These are phyloP conservation scores for Oncorhynchus clarkii DNA, from an alignment of 2,113 vertebrate species.

Conservation along the genomic window DNA sequence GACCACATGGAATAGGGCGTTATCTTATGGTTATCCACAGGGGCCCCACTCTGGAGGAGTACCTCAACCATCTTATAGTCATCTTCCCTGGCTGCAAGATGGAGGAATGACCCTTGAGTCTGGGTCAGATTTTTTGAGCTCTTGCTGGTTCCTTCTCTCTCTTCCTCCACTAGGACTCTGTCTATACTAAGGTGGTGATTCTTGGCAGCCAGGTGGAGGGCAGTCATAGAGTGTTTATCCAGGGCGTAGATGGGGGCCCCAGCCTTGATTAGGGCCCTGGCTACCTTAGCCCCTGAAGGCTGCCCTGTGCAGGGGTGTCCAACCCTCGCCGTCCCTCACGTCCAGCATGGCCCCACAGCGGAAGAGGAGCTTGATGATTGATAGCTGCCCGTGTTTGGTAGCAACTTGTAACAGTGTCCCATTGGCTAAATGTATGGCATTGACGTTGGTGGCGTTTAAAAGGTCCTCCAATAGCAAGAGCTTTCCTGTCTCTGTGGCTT, in stretches of 20 bases:
- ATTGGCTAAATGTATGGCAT: slow-evolving; percentile 37
- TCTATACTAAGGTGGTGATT: slow-evolving; percentile 54
- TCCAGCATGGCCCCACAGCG: slow-evolving; percentile 66
- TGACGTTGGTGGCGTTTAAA: slow-evolving; percentile 52
- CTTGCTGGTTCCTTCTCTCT: slow-evolving; percentile 31
- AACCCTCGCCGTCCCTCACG: slow-evolving; percentile 62
- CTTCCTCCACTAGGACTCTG: slow-evolving; percentile 67
- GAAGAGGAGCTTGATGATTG: slow-evolving; percentile 66
- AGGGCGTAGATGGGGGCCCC: slow-evolving; percentile 62
- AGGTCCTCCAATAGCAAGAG: slow-evolving; percentile 55
- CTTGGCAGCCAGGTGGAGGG: slow-evolving; percentile 66
- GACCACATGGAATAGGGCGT: slow-evolving; percentile 72
- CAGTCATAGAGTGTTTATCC: slow-evolving; percentile 60
- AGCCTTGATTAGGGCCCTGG: slow-evolving; percentile 47
- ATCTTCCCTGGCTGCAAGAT: slow-evolving; percentile 67
- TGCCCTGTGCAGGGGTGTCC: slow-evolving; percentile 75
- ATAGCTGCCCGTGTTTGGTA: slow-evolving; percentile 62
- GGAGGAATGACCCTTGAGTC: slow-evolving; percentile 65
- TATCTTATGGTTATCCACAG: slow-evolving; percentile 57
- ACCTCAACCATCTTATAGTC: slow-evolving; percentile 61
- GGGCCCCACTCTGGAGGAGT: slow-evolving; percentile 66
- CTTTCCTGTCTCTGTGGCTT: slow-evolving; percentile 54
- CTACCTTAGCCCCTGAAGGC: slow-evolving; percentile 66
- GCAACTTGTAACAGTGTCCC: slow-evolving; percentile 76
- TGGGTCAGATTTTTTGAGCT: slow-evolving; percentile 47